Percentiles rank a stretch among this genome's conserved stretches.
phyloP scores from a whole-genome alignment of 2,113 vertebrate species.

The Larimichthys polyactis region DNA sequence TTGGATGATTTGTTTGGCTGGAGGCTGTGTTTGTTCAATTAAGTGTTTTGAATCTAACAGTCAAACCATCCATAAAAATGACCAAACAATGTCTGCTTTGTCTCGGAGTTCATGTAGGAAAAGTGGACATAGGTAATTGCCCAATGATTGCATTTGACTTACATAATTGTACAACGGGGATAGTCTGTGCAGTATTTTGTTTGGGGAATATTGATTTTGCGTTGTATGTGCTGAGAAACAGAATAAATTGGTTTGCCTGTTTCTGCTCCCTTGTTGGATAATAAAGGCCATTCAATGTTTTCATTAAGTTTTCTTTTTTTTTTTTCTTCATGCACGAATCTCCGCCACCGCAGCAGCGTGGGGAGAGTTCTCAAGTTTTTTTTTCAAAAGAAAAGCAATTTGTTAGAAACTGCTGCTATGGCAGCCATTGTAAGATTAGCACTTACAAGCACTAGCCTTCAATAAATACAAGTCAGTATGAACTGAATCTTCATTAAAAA shows the following conservation, averaged over 20 bases:
- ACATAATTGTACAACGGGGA: conserved; percentile 47
- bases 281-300: conserved; percentile 42
- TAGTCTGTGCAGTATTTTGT: conserved; percentile 14
- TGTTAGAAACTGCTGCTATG: not conserved
- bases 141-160: conserved; percentile 49
- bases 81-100: conserved; percentile 23
- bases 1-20: not conserved
- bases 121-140: conserved; percentile 34
- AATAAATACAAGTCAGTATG: not conserved
- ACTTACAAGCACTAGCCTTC: not conserved
- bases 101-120: conserved; percentile 20
- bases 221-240: conserved; percentile 43
- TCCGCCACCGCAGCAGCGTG: not conserved
- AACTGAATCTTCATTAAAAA: not conserved
- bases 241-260: conserved; percentile 45
- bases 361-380: not conserved
- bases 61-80: not conserved
- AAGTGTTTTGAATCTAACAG: conserved; percentile 10
- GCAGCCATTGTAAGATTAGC: not conserved
- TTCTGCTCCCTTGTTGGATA: conserved; percentile 33
- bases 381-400: not conserved
- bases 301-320: conserved; percentile 38
- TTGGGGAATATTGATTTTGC: conserved; percentile 52
- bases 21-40: conserved; percentile 8
- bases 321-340: conserved; percentile 25